Conservation (phyloP, 2,113 vertebrate species). For the Pleuronectes platessa region DNA sequence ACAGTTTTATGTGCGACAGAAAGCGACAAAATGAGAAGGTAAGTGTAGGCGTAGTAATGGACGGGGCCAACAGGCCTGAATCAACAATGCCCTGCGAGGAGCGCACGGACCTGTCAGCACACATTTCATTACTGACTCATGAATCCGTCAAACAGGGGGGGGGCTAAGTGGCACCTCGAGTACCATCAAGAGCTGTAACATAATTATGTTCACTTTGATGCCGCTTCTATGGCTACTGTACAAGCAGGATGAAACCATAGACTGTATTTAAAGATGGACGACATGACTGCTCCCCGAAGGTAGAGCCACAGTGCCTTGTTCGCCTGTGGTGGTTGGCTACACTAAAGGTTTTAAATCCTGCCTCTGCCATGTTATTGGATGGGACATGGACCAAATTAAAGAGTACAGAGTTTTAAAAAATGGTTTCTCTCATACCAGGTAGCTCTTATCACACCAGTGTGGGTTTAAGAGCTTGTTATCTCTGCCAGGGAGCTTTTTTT, state of each 20-base stretch:
- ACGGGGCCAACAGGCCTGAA: constrained; percentile 43
- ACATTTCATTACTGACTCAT: constrained; percentile 71
- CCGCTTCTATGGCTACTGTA: constrained; percentile 5
- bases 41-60: constrained; percentile 55
- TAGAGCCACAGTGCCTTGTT: too few species aligned
- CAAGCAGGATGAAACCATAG: constrained; percentile 1
- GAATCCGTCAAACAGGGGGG: constrained; percentile 47
- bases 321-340: too few species aligned
- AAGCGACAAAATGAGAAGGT: constrained; percentile 56
- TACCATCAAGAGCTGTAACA: constrained; percentile 57
- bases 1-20: constrained; percentile 66
- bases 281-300: too few species aligned
- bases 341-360: too few species aligned
- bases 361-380: too few species aligned
- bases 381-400: too few species aligned
- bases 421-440: too few species aligned
- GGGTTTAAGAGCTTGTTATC: too few species aligned
- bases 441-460: too few species aligned
- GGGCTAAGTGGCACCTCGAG: constrained; percentile 65
- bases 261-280: too few species aligned
- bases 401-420: too few species aligned
- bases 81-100: constrained; percentile 56
- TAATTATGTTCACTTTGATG: constrained; percentile 43
- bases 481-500: too few species aligned
- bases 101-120: constrained; percentile 53